phyloP scores from a whole-genome alignment of 1,140 invertebrate species.

The Drosophila prosaltans region DNA sequence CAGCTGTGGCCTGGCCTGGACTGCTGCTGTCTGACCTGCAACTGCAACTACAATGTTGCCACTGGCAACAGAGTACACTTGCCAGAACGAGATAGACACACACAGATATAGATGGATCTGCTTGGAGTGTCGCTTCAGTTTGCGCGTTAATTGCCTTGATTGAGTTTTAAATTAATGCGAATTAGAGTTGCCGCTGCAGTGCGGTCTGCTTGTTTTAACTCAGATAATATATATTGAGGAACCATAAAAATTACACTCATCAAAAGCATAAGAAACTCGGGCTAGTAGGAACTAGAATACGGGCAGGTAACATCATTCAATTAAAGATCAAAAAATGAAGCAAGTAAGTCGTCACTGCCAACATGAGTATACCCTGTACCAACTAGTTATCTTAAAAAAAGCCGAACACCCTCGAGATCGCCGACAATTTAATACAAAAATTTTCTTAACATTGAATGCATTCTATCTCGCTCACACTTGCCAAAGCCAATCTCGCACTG shows the following conservation, averaged over 20 bases:
- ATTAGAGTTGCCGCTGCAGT: slow-evolving; percentile 68
- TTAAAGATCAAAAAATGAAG: background rate
- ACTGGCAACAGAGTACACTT: slow-evolving; percentile 51
- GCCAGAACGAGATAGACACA: slow-evolving; percentile 20
- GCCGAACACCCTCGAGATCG: too few relatives aligned
- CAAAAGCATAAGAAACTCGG: background rate
- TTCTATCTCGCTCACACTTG: too few relatives aligned
- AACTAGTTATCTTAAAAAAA: too few relatives aligned
- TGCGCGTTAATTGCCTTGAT: slow-evolving; percentile 78
- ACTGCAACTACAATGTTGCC: slow-evolving; percentile 64
- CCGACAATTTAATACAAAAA: too few relatives aligned
- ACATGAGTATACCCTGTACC: too few relatives aligned
- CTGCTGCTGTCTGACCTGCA: slow-evolving; percentile 54
- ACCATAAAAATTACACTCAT: background rate
- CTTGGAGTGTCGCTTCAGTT: slow-evolving; percentile 55
- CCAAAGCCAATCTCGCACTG: too few relatives aligned
- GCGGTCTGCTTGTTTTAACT: slow-evolving; percentile 37
- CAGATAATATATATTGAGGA: slow-evolving; percentile 42
- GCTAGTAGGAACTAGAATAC: background rate
- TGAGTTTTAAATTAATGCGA: slow-evolving; percentile 81
- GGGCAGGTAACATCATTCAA: background rate
- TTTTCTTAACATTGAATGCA: too few relatives aligned
- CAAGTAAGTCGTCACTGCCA: too few relatives aligned
- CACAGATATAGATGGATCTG: slow-evolving; percentile 23
- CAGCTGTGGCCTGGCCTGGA: slow-evolving; percentile 41